Evolutionary conservation across 2,113 vertebrate genomes (phyloP).

Genomic region (Orthonyx spaldingii): DNA sequence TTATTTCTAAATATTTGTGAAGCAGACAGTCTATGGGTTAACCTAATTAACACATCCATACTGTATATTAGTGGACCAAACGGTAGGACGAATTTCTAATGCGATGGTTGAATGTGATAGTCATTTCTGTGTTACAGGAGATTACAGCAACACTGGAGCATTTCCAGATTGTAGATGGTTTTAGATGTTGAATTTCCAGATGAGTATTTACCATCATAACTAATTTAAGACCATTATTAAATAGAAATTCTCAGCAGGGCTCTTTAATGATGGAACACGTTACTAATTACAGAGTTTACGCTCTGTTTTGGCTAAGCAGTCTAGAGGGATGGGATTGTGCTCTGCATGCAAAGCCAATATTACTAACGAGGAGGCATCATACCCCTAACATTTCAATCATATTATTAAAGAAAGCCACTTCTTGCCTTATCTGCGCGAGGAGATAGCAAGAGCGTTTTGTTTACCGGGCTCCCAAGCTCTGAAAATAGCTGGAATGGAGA

Average conservation of each 20-base stretch:
- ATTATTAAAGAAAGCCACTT: slow-evolving; percentile 48
- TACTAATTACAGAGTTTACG: slow-evolving; percentile 72
- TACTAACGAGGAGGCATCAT: slow-evolving; percentile 54
- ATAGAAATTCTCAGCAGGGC: slow-evolving; percentile 77
- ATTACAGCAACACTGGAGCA: slow-evolving; percentile 71
- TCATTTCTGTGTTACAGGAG: slow-evolving; percentile 67
- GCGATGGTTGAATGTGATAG: slow-evolving; percentile 62
- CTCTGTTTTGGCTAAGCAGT: slow-evolving; percentile 68
- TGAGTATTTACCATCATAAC: slow-evolving; percentile 77
- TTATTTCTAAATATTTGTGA: slow-evolving; percentile 73
- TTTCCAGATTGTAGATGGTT: slow-evolving; percentile 70
- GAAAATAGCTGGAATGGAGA: background rate
- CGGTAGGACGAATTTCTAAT: slow-evolving; percentile 48
- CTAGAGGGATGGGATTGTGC: slow-evolving; percentile 52
- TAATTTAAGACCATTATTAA: slow-evolving; percentile 77
- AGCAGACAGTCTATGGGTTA: slow-evolving; percentile 66
- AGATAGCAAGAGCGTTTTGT: background rate
- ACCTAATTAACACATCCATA: slow-evolving; percentile 71
- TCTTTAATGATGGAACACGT: slow-evolving; percentile 68
- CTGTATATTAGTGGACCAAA: slow-evolving; percentile 65
- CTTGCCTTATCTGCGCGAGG: slow-evolving; percentile 3
- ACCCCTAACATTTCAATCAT: slow-evolving; percentile 60
- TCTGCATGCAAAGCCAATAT: slow-evolving; percentile 69
- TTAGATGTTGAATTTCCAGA: slow-evolving; percentile 74
- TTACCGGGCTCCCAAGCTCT: background rate